phyloP scores from a whole-genome alignment of 2,797 vertebrate species.

The Apogon talboti region DNA sequence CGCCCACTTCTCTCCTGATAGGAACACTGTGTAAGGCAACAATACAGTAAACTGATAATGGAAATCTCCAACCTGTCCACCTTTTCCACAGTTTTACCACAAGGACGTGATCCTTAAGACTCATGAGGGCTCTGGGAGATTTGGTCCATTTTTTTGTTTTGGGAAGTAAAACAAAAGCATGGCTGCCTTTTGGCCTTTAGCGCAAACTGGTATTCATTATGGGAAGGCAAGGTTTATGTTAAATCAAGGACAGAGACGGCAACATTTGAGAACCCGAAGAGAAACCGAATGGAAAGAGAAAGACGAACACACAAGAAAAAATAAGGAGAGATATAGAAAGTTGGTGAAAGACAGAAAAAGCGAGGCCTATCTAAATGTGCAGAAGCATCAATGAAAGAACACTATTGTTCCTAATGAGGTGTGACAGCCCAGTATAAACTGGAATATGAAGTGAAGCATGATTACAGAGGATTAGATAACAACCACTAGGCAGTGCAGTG shows the following conservation, averaged over 20 bases:
- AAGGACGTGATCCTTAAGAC: conserved; percentile 15
- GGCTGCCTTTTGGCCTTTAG: conserved; percentile 15
- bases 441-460: conserved; percentile 80
- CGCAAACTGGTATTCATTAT: conserved; percentile 23
- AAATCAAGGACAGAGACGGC: conserved; percentile 15
- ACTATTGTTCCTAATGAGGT: conserved; percentile 73
- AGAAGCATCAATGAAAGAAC: conserved; percentile 66
- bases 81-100: conserved; percentile 21
- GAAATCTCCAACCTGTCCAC: conserved; percentile 59
- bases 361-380: conserved; percentile 56
- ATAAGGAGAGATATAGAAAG: conserved; percentile 27
- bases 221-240: conserved; percentile 20
- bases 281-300: conserved; percentile 28
- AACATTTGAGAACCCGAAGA: conserved; percentile 19
- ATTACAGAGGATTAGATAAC: conserved; percentile 81
- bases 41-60: conserved; percentile 47
- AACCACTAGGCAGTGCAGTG: conserved; percentile 64
- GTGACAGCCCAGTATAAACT: conserved; percentile 77
- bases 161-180: conserved; percentile 1
- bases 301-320: conserved; percentile 7
- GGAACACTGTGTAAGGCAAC: conserved; percentile 66
- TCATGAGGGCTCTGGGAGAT: conserved; percentile 7
- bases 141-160: conserved; percentile 8
- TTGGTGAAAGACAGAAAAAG: conserved; percentile 36
- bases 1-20: conserved; percentile 76